These are phyloP conservation scores for Lasiurus cinereus DNA, from an alignment of 2,113 vertebrate species.

Conservation along the genomic window DNA sequence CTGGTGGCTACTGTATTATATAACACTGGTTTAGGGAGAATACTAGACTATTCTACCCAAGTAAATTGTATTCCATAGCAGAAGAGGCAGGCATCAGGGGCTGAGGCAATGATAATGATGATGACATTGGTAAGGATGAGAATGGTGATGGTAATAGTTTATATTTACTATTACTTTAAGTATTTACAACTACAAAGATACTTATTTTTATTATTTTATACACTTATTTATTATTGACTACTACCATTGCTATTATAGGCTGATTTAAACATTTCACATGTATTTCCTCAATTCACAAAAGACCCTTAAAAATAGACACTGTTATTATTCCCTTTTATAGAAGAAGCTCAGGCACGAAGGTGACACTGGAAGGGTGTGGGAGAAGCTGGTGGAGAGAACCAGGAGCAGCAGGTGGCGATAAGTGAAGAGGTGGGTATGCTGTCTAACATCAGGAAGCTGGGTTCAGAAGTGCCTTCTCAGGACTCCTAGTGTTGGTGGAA, in stretches of 20 bases:
- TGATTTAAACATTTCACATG: neutral
- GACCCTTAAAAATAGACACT: neutral
- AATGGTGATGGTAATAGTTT: neutral
- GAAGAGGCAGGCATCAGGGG: neutral
- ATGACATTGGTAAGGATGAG: neutral
- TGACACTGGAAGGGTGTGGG: neutral
- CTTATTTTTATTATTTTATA: neutral
- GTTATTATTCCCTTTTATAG: neutral
- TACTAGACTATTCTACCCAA: neutral
- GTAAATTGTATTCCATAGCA: neutral
- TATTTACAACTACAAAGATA: neutral
- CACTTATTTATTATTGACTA: neutral
- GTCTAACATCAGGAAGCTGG: neutral
- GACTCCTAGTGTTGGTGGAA: neutral
- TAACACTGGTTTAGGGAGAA: neutral
- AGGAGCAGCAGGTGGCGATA: neutral
- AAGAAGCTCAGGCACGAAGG: neutral
- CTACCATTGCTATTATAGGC: neutral
- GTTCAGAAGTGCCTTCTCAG: neutral
- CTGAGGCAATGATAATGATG: neutral
- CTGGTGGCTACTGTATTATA: neutral
- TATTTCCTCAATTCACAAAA: neutral
- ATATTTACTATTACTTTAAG: neutral
- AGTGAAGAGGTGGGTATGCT: fast-evolving
- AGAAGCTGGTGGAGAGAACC: neutral